phyloP scores from a whole-genome alignment of 2,113 vertebrate genomes.

The Petrocephalus zakoni region DNA sequence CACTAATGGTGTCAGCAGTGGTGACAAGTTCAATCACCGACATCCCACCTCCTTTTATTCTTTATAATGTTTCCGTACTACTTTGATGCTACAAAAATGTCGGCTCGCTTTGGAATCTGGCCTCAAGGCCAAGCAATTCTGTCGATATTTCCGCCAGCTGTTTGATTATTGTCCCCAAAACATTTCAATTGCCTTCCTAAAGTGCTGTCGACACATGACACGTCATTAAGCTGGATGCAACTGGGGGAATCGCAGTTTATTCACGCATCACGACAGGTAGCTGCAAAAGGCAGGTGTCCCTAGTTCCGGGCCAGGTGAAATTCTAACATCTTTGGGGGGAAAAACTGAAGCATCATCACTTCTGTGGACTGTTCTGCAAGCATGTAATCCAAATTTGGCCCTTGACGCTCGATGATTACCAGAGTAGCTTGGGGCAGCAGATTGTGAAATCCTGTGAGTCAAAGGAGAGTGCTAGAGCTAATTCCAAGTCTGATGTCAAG shows the following conservation, averaged over 20 bases:
- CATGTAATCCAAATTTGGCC: neutral
- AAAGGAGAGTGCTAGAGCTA: conserved; percentile 1
- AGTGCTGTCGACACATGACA: neutral
- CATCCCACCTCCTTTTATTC: neutral
- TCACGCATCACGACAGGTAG: neutral
- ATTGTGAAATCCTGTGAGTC: conserved; percentile 6
- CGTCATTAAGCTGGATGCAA: neutral
- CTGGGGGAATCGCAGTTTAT: conserved; percentile 22
- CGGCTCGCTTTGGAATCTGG: neutral
- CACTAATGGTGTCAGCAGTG: neutral
- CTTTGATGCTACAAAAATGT: neutral
- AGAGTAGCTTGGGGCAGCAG: conserved; percentile 2
- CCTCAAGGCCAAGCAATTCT: neutral
- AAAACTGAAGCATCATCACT: neutral
- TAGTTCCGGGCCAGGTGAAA: conserved; percentile 8
- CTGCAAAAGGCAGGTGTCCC: conserved; percentile 18
- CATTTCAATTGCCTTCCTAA: neutral
- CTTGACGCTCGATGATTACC: conserved; percentile 3
- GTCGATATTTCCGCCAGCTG: neutral
- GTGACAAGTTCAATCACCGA: conserved; percentile 17
- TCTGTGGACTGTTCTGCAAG: neutral
- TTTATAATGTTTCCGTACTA: neutral
- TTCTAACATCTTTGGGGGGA: neutral
- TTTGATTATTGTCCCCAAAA: neutral
- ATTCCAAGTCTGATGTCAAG: neutral